Evolutionary conservation across 2,797 vertebrate genomes (phyloP).

Genomic region (Xerus rutilus): DNA sequence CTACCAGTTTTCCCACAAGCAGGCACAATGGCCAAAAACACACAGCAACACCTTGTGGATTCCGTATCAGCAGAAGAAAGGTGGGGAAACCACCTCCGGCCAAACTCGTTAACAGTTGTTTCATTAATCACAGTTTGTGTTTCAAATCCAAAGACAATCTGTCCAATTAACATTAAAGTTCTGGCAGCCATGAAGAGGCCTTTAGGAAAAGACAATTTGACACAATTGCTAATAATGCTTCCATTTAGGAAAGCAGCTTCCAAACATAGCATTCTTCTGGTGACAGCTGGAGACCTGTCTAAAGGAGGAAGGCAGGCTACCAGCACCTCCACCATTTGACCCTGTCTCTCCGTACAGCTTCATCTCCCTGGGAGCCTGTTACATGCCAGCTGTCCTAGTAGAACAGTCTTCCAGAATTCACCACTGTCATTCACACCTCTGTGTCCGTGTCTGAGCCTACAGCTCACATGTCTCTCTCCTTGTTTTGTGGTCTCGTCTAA

Average conservation of each 20-base stretch:
- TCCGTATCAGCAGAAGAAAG: constrained; percentile 76
- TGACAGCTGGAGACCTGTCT: constrained; percentile 51
- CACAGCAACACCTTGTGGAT: constrained; percentile 30
- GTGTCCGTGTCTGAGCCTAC: not conserved
- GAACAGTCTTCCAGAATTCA: not conserved
- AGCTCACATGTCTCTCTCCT: not conserved
- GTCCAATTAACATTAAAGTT: constrained; percentile 90
- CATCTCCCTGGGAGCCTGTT: not conserved
- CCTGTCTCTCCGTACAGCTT: not conserved
- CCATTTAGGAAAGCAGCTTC: constrained; percentile 77
- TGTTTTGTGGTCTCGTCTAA: not conserved
- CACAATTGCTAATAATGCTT: constrained; percentile 82
- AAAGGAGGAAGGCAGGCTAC: not conserved
- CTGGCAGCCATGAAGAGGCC: constrained; percentile 79
- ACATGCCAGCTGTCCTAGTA: not conserved
- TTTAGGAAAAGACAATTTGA: constrained; percentile 83
- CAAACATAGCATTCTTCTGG: constrained; percentile 72
- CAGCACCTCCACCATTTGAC: not conserved
- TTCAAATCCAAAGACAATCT: constrained; percentile 89
- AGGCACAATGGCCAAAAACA: not conserved
- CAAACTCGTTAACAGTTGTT: constrained; percentile 86
- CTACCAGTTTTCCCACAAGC: not conserved
- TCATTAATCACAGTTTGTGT: constrained; percentile 88
- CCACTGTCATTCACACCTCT: not conserved
- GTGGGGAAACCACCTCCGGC: constrained; percentile 78